phyloP scores from a whole-genome alignment of 2,113 vertebrate species.

The Dasypus novemcinctus region DNA sequence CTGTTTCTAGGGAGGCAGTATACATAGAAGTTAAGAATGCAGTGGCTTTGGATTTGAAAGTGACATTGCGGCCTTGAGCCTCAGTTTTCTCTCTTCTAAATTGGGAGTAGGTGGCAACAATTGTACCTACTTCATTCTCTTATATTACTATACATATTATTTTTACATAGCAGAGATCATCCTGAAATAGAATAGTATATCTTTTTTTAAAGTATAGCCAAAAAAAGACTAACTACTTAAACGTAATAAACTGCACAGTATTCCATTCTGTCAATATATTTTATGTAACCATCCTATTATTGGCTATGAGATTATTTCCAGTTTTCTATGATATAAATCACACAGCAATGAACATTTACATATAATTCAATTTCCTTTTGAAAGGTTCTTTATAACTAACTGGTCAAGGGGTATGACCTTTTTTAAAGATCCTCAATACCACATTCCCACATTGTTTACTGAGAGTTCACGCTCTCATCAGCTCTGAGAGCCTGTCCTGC shows the following conservation, averaged over 20 bases:
- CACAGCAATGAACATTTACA: neutral
- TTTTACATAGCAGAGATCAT: neutral
- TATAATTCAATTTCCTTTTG: neutral
- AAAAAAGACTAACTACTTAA: neutral
- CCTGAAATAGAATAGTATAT: neutral
- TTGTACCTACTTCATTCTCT: neutral
- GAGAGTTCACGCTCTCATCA: neutral
- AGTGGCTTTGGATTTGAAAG: too few species aligned
- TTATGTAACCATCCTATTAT: neutral
- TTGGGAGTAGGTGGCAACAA: neutral
- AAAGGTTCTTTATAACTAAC: neutral
- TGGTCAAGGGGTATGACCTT: neutral
- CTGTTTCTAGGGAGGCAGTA: neutral
- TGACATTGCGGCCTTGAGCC: neutral
- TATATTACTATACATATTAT: neutral
- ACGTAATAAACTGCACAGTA: neutral
- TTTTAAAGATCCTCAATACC: neutral
- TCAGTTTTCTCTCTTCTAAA: neutral
- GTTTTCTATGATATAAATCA: neutral
- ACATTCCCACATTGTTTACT: neutral
- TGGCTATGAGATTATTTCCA: neutral
- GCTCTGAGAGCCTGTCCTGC: neutral
- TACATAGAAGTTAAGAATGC: neutral
- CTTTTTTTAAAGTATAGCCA: neutral
- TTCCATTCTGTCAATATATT: neutral